Evolutionary conservation across 53 echinoderm and acorn worm genomes (phyloP).

Genomic region (Luidia sarsii): DNA sequence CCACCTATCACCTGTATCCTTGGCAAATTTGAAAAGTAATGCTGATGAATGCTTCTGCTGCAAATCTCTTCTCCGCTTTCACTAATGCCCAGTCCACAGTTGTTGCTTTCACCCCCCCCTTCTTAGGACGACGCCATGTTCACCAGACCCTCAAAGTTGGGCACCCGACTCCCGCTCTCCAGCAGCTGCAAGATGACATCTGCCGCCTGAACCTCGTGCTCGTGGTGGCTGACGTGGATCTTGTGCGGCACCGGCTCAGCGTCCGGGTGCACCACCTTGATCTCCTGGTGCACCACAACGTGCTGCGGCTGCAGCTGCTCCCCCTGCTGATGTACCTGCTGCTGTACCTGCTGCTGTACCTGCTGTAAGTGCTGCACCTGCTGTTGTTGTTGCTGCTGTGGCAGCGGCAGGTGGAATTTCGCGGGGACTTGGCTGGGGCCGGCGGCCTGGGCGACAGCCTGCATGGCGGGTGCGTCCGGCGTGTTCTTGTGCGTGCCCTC

Average conservation of each 20-base stretch:
- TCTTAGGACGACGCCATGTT: constrained; percentile 23
- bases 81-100: too few relatives aligned
- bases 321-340: neutral
- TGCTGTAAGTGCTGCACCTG: neutral
- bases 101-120: too few relatives aligned
- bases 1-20: too few relatives aligned
- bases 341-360: neutral
- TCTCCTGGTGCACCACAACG: constrained; percentile 4
- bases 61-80: too few relatives aligned
- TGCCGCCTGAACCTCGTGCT: constrained; percentile 47
- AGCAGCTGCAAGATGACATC: constrained; percentile 50
- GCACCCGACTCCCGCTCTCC: constrained; percentile 36
- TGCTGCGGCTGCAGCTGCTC: constrained; percentile 22
- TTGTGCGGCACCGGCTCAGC: constrained; percentile 22
- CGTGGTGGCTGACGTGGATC: constrained; percentile 39
- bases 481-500: constrained; percentile 42
- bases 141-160: constrained; percentile 43
- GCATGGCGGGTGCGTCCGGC: neutral
- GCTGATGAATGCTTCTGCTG: too few relatives aligned
- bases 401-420: neutral
- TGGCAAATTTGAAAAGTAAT: too few relatives aligned
- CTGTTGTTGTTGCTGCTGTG: neutral
- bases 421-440: neutral
- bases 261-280: constrained; percentile 28
- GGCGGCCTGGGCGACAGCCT: neutral